A percentile compares a stretch with the other conserved stretches of the same genome.
phyloP scores from a whole-genome alignment of 2,797 vertebrate species.

The Enteromius mattozi region DNA sequence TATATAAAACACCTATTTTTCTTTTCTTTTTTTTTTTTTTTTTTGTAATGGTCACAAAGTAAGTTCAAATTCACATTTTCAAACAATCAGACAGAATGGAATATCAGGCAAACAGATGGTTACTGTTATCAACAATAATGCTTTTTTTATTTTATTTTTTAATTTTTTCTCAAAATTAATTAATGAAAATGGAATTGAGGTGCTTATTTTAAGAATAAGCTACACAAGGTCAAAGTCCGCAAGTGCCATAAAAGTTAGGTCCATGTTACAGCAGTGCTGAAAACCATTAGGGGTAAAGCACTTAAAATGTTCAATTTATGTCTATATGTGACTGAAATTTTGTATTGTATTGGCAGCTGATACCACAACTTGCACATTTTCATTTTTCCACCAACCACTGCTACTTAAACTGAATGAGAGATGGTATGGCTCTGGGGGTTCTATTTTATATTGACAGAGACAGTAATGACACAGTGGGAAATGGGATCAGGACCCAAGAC shows the following conservation, averaged over 20 bases:
- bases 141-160: neutral
- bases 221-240: neutral
- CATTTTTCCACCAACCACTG: neutral
- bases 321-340: neutral
- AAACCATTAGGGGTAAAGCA: neutral
- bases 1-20: neutral
- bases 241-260: conserved; percentile 4
- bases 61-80: neutral
- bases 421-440: neutral
- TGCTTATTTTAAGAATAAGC: neutral
- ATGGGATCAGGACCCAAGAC: conserved; percentile 11
- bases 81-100: neutral
- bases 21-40: too few relatives aligned
- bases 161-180: neutral
- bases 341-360: neutral
- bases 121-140: neutral
- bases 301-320: neutral
- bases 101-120: neutral
- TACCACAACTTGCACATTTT: neutral
- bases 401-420: conserved; percentile 25
- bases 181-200: neutral
- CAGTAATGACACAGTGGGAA: conserved; percentile 19
- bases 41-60: neutral
- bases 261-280: neutral
- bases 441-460: conserved; percentile 10